Evolutionary conservation across 2,888 invertebrate genomes (phyloP), one percentile per base, ranked within the genome.

Genomic region (Pelosia muscerda): DNA sequence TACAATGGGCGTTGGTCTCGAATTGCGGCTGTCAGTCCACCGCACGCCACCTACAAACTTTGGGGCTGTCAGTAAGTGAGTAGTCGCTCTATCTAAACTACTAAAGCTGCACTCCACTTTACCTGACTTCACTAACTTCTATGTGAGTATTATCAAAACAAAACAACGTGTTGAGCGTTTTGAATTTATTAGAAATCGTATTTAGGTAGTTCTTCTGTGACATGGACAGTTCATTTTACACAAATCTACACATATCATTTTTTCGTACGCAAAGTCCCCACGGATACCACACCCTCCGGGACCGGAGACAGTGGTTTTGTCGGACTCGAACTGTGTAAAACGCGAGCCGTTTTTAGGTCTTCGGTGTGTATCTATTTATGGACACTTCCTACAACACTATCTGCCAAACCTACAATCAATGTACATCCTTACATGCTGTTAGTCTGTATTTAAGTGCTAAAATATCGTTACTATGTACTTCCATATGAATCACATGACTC

Each of bases 1-100:
- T 84, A 92, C 91, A 92, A 92, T 91, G 79, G 72, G 68, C 73
- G 78, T 70, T 75, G 82, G 79, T 80, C 78, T 82, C 84, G 82
- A 85, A 81, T 83, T 83, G 86, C 78, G 84, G 83, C 84, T 85
- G 88, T 85, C 89, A 86, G 82, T 86, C 81, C 81, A 78, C 80
- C 86, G 81, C 84, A 84, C 82, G 87, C 86, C 86, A 86, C 81
- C 86, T 84, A 86, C 88, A 88, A 92, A 92, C 85, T 90, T 91
- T 83, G 85, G 79, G 83, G 75, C 83, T 82, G 83, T 82, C 84
- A 82, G 79, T 83, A 79, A 79, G 81, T 72, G 78, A 83, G 82
- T 78, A 73, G 69, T 72, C 71, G 65, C 68, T 80, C 67, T 63
- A 68, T 74, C 75, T 84, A 79, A 84, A 85, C 82, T 83, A 75